Evolutionary conservation across 2,888 invertebrate species (phyloP).

Genomic region (Athalia circularis): DNA sequence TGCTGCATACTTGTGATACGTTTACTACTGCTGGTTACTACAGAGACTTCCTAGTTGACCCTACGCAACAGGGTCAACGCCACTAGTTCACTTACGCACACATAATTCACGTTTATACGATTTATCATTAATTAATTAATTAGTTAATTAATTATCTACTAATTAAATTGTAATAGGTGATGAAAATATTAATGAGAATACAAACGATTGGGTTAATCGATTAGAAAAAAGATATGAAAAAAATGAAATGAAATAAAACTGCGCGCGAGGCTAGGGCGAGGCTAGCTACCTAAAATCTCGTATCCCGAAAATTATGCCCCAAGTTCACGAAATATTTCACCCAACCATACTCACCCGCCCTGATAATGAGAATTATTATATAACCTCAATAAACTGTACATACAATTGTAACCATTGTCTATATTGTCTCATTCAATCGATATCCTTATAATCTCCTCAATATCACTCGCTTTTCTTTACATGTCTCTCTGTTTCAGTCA

Average conservation of each 20-base stretch:
- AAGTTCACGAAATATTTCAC: slow-evolving; percentile 57
- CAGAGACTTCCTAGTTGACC: slow-evolving; percentile 73
- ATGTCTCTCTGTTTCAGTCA: neutral
- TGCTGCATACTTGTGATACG: slow-evolving; percentile 74
- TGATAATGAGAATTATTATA: slow-evolving; percentile 71
- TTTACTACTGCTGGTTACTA: slow-evolving; percentile 74
- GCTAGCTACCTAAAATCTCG: slow-evolving; percentile 70
- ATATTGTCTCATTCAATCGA: slow-evolving; percentile 17
- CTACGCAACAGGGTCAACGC: slow-evolving; percentile 61
- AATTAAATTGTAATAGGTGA: slow-evolving; percentile 46
- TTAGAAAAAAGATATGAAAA: slow-evolving; percentile 50
- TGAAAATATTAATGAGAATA: no score
- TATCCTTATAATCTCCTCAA: slow-evolving; percentile 19
- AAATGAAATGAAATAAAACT: slow-evolving; percentile 52
- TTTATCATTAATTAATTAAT: slow-evolving; percentile 70
- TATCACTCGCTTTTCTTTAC: neutral
- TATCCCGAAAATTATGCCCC: slow-evolving; percentile 50
- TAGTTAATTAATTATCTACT: slow-evolving; percentile 61
- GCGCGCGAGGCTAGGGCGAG: slow-evolving; percentile 73
- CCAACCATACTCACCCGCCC: slow-evolving; percentile 62
- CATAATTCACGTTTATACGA: slow-evolving; percentile 70
- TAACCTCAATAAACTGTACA: slow-evolving; percentile 72
- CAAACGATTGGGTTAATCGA: neutral
- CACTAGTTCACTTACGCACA: slow-evolving; percentile 75
- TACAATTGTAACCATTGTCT: slow-evolving; percentile 62